Conservation (phyloP, 2,113 vertebrate genomes). For the Leptosomus discolor region DNA sequence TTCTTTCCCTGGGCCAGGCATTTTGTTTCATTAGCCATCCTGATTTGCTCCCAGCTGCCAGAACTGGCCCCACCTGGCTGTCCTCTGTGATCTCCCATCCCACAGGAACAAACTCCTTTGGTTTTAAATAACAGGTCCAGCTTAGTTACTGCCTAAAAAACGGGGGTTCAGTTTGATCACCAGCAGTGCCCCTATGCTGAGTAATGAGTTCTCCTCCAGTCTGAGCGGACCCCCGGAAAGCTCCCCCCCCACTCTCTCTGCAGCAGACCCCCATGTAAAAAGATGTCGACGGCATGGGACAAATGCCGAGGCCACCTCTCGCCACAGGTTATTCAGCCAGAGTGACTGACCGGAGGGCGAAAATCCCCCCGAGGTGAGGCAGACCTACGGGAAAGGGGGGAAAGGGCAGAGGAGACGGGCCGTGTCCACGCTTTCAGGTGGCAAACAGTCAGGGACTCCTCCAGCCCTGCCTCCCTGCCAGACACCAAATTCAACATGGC, state of each 20-base stretch:
- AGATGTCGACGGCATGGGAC: neutral
- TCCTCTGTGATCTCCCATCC: neutral
- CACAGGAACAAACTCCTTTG: rapidly evolving
- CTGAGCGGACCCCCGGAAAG: neutral
- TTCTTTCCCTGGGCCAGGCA: rapidly evolving
- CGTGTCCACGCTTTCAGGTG: constrained; percentile 51
- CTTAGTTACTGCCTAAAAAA: rapidly evolving
- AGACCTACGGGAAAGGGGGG: neutral
- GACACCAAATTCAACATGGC: constrained; percentile 67
- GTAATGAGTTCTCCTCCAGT: neutral
- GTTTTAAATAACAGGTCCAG: neutral
- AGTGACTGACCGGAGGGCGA: neutral
- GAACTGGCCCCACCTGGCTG: neutral
- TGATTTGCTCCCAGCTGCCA: neutral
- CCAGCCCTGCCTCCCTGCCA: constrained; percentile 64
- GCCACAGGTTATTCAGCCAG: neutral
- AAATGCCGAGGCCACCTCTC: neutral
- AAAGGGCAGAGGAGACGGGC: neutral
- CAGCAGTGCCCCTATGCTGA: neutral
- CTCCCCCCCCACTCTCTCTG: neutral
- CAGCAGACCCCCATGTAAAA: neutral
- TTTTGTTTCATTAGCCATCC: neutral
- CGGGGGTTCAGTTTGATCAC: neutral
- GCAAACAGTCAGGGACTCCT: constrained; percentile 34
- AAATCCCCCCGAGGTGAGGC: neutral